Evolutionary conservation across 2,113 vertebrate genomes (phyloP).

Genomic region (Uropsilus gracilis): DNA sequence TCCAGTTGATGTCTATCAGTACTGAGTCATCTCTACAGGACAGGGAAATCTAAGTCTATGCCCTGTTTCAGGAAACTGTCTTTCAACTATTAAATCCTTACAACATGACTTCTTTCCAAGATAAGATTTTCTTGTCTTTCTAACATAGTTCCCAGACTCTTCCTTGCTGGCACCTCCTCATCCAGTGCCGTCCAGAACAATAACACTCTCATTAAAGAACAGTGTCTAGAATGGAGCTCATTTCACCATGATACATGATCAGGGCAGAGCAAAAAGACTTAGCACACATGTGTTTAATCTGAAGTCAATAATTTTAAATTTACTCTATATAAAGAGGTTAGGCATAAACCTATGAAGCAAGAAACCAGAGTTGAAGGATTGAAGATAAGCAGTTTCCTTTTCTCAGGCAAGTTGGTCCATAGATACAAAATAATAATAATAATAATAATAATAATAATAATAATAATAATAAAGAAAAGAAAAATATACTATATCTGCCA

Average conservation of each 20-base stretch:
- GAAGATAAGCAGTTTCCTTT: background rate
- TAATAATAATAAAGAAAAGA: too few relatives aligned
- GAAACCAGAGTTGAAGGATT: background rate
- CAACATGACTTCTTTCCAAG: background rate
- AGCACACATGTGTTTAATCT: background rate
- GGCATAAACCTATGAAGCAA: background rate
- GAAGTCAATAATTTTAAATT: slow-evolving; percentile 10
- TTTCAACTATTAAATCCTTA: slow-evolving; percentile 31
- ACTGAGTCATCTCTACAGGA: background rate
- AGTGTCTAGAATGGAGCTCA: background rate
- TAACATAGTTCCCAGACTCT: background rate
- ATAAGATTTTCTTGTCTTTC: background rate
- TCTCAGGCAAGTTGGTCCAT: background rate
- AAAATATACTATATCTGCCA: background rate
- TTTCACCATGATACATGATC: background rate
- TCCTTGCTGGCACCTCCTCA: background rate
- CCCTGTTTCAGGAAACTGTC: background rate
- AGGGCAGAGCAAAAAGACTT: background rate
- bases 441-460: too few relatives aligned
- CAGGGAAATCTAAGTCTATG: background rate
- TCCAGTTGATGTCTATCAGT: background rate
- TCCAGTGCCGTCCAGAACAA: background rate
- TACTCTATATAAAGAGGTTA: background rate
- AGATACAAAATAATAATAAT: too few relatives aligned
- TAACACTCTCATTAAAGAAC: background rate